Percentiles rank a stretch among this genome's conserved stretches.
Evolutionary conservation across 1,140 invertebrate species (phyloP).

Genomic region (Drosophila pectinifera): DNA sequence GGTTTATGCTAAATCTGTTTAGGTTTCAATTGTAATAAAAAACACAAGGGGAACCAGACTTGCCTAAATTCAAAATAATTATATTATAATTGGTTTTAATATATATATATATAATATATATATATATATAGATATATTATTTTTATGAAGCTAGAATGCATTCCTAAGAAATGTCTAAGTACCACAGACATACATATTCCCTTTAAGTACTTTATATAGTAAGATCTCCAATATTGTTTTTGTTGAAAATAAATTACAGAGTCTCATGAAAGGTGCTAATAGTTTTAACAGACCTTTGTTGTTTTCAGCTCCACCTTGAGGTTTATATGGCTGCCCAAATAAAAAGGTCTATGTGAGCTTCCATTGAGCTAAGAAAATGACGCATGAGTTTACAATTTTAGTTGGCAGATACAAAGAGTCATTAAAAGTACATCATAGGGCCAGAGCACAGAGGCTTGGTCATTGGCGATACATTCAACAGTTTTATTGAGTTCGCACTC

Average conservation of each 20-base stretch:
- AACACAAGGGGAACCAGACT: no score
- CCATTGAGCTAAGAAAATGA: slow-evolving; percentile 47
- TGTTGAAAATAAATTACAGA: slow-evolving; percentile 14
- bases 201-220: not conserved
- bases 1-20: not conserved
- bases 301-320: not conserved
- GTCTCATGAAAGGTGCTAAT: slow-evolving; percentile 8
- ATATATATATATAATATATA: no score
- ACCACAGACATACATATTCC: not conserved
- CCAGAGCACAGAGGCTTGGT: slow-evolving; percentile 2
- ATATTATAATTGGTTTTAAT: no score
- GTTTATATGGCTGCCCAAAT: slow-evolving; percentile 13
- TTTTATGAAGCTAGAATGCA: no score
- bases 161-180: no score
- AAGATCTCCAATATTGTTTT: slow-evolving; percentile 1
- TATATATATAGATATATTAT: no score
- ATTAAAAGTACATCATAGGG: slow-evolving; percentile 48
- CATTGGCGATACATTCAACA: slow-evolving; percentile 24
- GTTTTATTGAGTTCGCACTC: slow-evolving; percentile 43
- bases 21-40: no score
- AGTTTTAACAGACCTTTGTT: slow-evolving; percentile 19
- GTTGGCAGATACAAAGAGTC: slow-evolving; percentile 25
- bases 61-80: no score
- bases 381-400: slow-evolving; percentile 42
- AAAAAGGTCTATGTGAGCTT: slow-evolving; percentile 9